Base-by-base conservation (phyloP, 1,140 invertebrate species). In the Drosophila subpulchrella region DNA sequence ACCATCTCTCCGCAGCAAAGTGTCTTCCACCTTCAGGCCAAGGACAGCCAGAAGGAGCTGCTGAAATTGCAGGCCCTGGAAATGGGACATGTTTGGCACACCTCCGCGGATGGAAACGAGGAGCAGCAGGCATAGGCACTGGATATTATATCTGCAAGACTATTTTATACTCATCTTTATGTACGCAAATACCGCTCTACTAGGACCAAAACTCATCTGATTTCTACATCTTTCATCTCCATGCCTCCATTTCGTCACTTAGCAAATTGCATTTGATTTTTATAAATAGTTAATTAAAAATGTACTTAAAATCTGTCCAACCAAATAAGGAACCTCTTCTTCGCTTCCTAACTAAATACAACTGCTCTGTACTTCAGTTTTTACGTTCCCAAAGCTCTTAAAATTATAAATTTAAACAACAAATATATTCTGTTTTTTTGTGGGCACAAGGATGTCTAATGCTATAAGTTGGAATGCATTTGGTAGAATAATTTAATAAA, bases 21-120 rank as follows among this genome's bases (percentile, higher is more conserved):
- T 75, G 96, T 97, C 89, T 97, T 97, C 90, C 90, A 96, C 71
- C 93, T 96, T 60, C 96, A 97, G 92, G 96, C 96, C 44, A 94
- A 96, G 60, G 96, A 96, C 90, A 95, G 94, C 38, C 95, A 96
- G 89, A 95, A 95, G 62, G 94, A 95, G 54, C 47, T 91, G 66
- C 85, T 91, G 8, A 91, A 89, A 54, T 11, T 90, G 48, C 90
- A 91, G 42, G 90, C 90, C 24, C 84, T 91, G 8, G 90, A 91
- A 75, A 82, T 42, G 68, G 90, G 90, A 15, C 88, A 89, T 53
- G 72, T 91, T 5, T 91, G 90, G 90, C 90, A 91, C 51, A 80
- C 85, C 53, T 48, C 57, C n/a, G 59, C 66, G 20, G 68, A 88
- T n/a, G 84, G 76, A 12, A 66, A 34, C 32, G 84, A 88, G 42